Evolutionary conservation across 2,797 vertebrate species (phyloP), one percentile per base, ranked within the genome.

Genomic region (Nannoperca australis): DNA sequence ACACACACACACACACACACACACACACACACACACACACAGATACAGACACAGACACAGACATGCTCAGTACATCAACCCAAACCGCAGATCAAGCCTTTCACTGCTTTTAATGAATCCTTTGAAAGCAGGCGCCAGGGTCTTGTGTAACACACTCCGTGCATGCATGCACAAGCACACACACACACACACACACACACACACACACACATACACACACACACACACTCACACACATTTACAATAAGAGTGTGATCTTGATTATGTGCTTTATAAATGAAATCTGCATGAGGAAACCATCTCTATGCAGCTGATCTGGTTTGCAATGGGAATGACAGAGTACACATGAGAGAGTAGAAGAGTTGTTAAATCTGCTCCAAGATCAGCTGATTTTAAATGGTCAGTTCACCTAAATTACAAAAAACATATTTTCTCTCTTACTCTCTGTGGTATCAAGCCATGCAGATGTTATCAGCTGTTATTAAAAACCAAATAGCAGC

Each of bases 101-200:
- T 92, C 87, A 85, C 83, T 89, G 76, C 81, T 80, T 89, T 88
- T 89, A 92, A 91, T 87, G 80, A 87, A 84, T 79, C 78, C 85
- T 91, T 89, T 90, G 83, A 91, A 89, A 87, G 67, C 82, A 79
- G 80, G 71, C 72, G 59, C 82, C 84, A 85, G 73, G 56, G 74
- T 81, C 74, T 72, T 65, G 79, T 83, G 78, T 70, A 79, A 85
- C 80, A 69, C 67, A 63, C 78, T 56, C 64, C 11, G 1, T 40
- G 59, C 74, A 51, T 44, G 22, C 64, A 70, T 45, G 70, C 75
- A 72, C 63, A 47, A 18, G 17, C 59, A 59, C 36, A 54, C 60
- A 17, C 15, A 59, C 63, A 24, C 59, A 34, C 34, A 34, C 34
- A 34, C 34, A 34, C 34, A 34, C 34, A 34, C 32, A 4, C 32